These are phyloP conservation scores for Sternotherus odoratus DNA, from an alignment of 2,797 vertebrate genomes.

Conservation along the genomic window DNA sequence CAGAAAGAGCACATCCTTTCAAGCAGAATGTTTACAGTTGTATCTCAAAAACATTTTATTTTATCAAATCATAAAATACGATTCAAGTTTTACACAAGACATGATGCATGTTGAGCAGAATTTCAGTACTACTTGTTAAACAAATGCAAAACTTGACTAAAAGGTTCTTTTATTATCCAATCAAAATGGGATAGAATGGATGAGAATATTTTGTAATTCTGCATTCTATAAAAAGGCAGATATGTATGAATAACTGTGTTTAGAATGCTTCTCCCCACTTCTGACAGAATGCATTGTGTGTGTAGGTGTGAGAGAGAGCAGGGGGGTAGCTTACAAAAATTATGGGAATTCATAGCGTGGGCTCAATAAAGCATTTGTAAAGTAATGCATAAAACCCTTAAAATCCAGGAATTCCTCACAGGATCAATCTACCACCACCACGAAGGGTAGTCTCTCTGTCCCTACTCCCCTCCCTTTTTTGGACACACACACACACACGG, in stretches of 20 bases:
- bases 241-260: background rate
- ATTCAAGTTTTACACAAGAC: slow-evolving; percentile 49
- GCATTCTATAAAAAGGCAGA: background rate
- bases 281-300: background rate
- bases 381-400: slow-evolving; percentile 48
- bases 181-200: background rate
- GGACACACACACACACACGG: background rate
- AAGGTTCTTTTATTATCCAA: slow-evolving; percentile 18
- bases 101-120: slow-evolving; percentile 47
- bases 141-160: slow-evolving; percentile 8
- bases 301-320: background rate
- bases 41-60: slow-evolving; percentile 65
- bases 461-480: background rate
- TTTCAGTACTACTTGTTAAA: slow-evolving; percentile 58
- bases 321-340: background rate
- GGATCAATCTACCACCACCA: background rate
- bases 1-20: slow-evolving; percentile 65
- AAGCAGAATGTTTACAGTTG: slow-evolving; percentile 69
- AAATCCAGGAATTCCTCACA: slow-evolving; percentile 57
- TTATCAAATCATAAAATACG: slow-evolving; percentile 60
- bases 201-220: background rate
- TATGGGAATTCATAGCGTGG: slow-evolving; percentile 53
- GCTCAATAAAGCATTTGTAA: slow-evolving; percentile 21
- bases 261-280: background rate
- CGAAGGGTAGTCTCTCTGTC: background rate